Evolutionary conservation across 2,797 vertebrate species (phyloP), one percentile per base, ranked within the genome.

Genomic region (Manis javanica): DNA sequence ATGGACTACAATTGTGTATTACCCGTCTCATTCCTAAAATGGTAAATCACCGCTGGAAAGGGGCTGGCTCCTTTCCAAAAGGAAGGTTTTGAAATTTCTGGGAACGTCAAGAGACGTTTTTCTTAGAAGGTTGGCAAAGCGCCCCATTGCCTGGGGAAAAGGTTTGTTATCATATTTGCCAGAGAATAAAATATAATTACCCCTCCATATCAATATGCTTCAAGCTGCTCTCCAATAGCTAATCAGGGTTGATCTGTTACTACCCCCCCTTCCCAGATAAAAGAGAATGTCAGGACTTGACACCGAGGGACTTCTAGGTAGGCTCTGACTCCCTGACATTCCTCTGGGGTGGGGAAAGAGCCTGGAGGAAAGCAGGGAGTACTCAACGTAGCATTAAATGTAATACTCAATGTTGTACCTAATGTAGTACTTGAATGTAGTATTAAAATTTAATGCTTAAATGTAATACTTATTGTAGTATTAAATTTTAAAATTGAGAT

Each of bases 31-130:
- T 84, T 81, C n/a, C 53, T 87, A 55, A 92, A 81, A 72, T 66
- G 55, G 85, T 53, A 90, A 95, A 61, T 96, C 61, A 93, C 39
- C 87, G 68, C 93, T 85, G 59, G 90, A 88, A 88, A 81, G 72
- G 81, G 29, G n/a, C 37, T 63, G 34, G 46, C 59, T 34, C 53
- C 49, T 68, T 91, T 85, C 86, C 21, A 93, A 74, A 90, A 71
- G 71, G 64, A 81, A 12, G 18, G 61, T 81, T 91, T 93, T 37
- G 66, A 87, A 87, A 91, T 96, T 57, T 83, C 82, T 95, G 16
- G 59, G 84, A 95, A 14, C 14, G 84, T 42, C 64, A 85, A 79
- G 21, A 87, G 77, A 61, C 63, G 31, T 34, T 86, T 91, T 74
- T 74, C 87, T 88, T 91, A 91, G 61, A 93, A 78, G 29, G 24